Conservation (phyloP, 2,888 invertebrate genomes). For the Pinctada fucata region DNA sequence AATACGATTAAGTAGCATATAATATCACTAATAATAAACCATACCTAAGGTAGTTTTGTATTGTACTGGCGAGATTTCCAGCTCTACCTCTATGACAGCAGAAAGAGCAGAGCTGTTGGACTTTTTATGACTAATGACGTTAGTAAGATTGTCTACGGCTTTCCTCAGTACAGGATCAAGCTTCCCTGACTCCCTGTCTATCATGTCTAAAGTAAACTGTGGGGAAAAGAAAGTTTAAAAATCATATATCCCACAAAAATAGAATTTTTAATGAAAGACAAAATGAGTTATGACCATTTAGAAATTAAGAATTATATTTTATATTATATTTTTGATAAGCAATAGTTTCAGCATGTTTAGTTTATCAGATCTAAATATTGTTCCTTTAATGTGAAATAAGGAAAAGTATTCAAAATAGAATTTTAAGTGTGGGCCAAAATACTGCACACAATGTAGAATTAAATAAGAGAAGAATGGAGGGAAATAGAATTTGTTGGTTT, state of each 20-base stretch:
- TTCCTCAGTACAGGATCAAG: constrained; percentile 43
- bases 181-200: not conserved
- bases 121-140: constrained; percentile 82
- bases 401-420: too few species aligned
- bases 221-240: constrained; percentile 6
- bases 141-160: constrained; percentile 79
- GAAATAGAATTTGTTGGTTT: too few species aligned
- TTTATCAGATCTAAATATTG: too few species aligned
- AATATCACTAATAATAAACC: not conserved
- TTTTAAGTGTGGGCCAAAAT: too few species aligned
- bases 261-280: not conserved
- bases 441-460: too few species aligned
- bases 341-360: not conserved
- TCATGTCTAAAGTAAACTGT: constrained; percentile 17
- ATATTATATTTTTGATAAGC: not conserved
- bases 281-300: not conserved
- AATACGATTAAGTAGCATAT: too few species aligned
- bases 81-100: constrained; percentile 87
- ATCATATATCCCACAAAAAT: not conserved
- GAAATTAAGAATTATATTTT: not conserved
- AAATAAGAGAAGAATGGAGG: too few species aligned
- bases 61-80: constrained; percentile 84
- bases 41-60: constrained; percentile 80
- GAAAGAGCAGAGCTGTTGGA: constrained; percentile 81
- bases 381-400: too few species aligned